phyloP scores from a whole-genome alignment of 2,888 invertebrate species.

The Sinelater perroti region DNA sequence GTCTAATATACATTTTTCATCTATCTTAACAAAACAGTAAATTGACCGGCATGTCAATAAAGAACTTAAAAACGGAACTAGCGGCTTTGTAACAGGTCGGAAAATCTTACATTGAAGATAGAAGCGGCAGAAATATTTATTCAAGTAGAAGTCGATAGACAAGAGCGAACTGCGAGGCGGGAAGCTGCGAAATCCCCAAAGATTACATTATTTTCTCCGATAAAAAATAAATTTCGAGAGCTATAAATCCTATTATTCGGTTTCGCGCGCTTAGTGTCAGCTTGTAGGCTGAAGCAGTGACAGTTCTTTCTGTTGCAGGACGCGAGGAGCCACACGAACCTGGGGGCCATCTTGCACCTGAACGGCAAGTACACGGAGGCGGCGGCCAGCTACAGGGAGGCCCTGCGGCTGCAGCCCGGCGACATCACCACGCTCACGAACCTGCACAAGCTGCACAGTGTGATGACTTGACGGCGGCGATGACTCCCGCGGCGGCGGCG shows the following conservation, averaged over 20 bases:
- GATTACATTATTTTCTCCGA: slow-evolving; percentile 24
- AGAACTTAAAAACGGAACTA: too few species aligned
- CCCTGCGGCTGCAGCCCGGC: slow-evolving; percentile 85
- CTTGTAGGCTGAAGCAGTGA: slow-evolving; percentile 6
- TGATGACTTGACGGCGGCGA: slow-evolving; percentile 64
- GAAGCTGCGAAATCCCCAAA: slow-evolving; percentile 22
- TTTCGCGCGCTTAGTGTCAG: slow-evolving; percentile 16
- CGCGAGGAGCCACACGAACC: slow-evolving; percentile 90
- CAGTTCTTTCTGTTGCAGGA: slow-evolving; percentile 66
- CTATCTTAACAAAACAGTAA: too few species aligned
- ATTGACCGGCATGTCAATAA: too few species aligned
- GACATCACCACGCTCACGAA: slow-evolving; percentile 90
- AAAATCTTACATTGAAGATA: not conserved
- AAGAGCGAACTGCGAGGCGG: slow-evolving; percentile 23
- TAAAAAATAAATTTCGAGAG: slow-evolving; percentile 24
- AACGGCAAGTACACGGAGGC: slow-evolving; percentile 91
- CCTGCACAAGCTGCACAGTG: slow-evolving; percentile 75
- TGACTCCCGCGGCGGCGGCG: slow-evolving; percentile 27
- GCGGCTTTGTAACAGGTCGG: not conserved
- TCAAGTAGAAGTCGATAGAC: slow-evolving; percentile 25
- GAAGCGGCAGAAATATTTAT: slow-evolving; percentile 17
- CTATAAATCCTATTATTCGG: slow-evolving; percentile 23
- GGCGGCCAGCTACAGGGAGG: slow-evolving; percentile 84
- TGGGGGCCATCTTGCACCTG: slow-evolving; percentile 93
- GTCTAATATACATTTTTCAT: too few species aligned